phyloP scores from a whole-genome alignment of 1,140 invertebrate species.

The Anoplophora glabripennis region DNA sequence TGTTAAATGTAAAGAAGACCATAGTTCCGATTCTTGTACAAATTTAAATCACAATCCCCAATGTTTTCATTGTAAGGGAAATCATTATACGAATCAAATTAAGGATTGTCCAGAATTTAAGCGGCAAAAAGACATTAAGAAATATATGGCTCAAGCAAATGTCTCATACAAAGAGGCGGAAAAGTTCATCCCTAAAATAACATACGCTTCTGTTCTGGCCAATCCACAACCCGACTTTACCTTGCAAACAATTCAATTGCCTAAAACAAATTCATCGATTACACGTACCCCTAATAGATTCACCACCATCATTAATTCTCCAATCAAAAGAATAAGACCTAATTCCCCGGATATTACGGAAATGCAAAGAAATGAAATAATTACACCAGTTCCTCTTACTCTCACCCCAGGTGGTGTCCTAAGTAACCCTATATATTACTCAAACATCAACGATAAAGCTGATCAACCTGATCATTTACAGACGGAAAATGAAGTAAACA shows the following conservation, averaged over 20 bases:
- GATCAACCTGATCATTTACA: too few relatives aligned
- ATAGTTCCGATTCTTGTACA: neutral
- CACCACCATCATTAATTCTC: neutral
- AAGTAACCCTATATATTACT: too few relatives aligned
- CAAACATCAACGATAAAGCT: too few relatives aligned
- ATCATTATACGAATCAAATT: neutral
- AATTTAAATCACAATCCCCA: too few relatives aligned
- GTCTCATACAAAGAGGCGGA: neutral
- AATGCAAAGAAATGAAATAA: neutral
- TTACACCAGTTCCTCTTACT: too few relatives aligned
- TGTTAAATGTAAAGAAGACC: neutral
- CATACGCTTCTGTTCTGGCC: neutral
- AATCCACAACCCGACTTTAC: neutral
- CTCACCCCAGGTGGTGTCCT: too few relatives aligned
- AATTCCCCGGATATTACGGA: neutral
- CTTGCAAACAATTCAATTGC: too few relatives aligned
- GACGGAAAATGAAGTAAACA: too few relatives aligned
- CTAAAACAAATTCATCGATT: too few relatives aligned
- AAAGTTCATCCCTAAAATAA: neutral
- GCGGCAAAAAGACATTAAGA: slow-evolving; percentile 1
- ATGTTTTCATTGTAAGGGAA: slow-evolving; percentile 5
- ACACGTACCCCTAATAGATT: neutral
- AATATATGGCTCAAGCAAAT: slow-evolving; percentile 9
- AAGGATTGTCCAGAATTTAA: slow-evolving; percentile 1
- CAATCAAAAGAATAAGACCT: neutral